These are phyloP conservation scores for Burhinus bistriatus DNA, from an alignment of 2,113 vertebrate species.

Conservation along the genomic window DNA sequence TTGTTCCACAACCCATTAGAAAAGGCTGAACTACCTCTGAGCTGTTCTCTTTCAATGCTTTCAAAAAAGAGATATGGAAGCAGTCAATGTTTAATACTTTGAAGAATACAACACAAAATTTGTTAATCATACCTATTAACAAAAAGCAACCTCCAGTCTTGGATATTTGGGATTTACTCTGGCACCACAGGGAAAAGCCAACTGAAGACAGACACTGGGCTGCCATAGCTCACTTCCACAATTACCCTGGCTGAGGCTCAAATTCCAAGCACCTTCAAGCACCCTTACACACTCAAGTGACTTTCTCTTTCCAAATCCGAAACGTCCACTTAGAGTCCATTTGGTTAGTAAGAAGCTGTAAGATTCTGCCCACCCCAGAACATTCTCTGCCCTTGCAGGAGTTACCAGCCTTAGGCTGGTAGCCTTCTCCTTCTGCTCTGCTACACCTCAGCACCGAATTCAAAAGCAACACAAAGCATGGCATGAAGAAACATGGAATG, in stretches of 20 bases:
- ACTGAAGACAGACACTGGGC: neutral
- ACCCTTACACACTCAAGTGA: neutral
- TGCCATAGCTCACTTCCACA: neutral
- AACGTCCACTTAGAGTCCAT: neutral
- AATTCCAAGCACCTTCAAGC: neutral
- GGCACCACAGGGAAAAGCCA: neutral
- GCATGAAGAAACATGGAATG: accelerated
- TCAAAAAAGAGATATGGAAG: constrained; percentile 63
- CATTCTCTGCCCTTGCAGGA: neutral
- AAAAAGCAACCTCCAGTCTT: neutral
- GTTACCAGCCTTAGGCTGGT: neutral
- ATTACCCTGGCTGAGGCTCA: neutral
- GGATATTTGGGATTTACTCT: neutral
- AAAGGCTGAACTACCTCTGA: constrained; percentile 98
- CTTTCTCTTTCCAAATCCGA: neutral
- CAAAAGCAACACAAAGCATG: neutral
- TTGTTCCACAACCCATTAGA: constrained; percentile 98
- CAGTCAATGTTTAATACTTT: neutral
- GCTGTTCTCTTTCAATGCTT: constrained; percentile 97
- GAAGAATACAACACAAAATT: neutral
- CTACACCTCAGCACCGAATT: neutral
- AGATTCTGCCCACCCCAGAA: neutral
- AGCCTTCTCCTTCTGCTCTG: neutral
- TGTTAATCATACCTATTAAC: neutral
- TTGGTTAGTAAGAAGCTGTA: neutral